These are phyloP conservation scores for Thamnaconus septentrionalis DNA, from an alignment of 2,113 vertebrate genomes.

Conservation along the genomic window DNA sequence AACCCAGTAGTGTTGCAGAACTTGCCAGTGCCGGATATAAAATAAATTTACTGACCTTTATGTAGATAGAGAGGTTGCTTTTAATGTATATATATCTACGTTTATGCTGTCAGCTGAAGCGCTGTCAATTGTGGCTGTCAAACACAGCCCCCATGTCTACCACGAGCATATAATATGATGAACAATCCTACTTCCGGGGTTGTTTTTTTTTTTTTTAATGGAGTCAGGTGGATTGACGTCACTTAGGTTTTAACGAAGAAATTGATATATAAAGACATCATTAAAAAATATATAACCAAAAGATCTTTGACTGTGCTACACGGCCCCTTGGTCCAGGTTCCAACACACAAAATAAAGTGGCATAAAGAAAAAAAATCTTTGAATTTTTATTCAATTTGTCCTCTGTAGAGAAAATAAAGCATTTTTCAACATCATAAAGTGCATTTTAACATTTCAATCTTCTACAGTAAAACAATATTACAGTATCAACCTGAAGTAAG, in stretches of 20 bases:
- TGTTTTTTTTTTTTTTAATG: conserved; percentile 14
- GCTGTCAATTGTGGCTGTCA: conserved; percentile 55
- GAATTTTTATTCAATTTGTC: conserved; percentile 41
- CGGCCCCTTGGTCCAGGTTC: too few relatives aligned
- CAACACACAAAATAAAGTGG: too few relatives aligned
- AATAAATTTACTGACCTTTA: too few relatives aligned
- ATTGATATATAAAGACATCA: background rate
- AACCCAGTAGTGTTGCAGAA: background rate
- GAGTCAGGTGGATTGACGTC: conserved; percentile 39
- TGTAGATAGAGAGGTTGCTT: conserved; percentile 1
- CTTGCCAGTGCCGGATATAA: background rate
- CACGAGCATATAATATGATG: conserved; percentile 39
- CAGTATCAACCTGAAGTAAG: background rate
- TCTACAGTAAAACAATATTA: conserved; percentile 16
- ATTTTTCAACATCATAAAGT: conserved; percentile 59
- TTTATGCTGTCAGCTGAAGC: conserved; percentile 11
- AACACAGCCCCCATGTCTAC: conserved; percentile 69
- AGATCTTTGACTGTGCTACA: too few relatives aligned
- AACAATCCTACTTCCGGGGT: conserved; percentile 57
- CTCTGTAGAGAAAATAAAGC: conserved; percentile 28
- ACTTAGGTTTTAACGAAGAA: background rate
- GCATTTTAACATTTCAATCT: conserved; percentile 38
- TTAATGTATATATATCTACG: background rate
- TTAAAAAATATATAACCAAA: too few relatives aligned
- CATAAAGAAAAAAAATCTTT: background rate